Conservation (phyloP, 2,113 vertebrate genomes). For the Aix galericulata region DNA sequence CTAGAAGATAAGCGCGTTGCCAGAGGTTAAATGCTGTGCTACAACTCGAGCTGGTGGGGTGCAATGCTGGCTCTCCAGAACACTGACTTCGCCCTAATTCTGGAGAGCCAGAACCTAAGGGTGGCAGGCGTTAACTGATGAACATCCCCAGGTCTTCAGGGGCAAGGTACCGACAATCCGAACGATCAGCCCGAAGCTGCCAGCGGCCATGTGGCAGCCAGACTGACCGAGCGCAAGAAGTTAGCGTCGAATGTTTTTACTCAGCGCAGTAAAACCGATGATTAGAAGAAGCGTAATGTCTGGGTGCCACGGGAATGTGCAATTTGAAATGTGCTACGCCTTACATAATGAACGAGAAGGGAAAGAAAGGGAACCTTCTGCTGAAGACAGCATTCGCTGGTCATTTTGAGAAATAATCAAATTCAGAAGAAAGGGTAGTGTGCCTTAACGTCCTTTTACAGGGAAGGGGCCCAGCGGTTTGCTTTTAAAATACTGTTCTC, state of each 20-base stretch:
- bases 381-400: neutral
- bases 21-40: neutral
- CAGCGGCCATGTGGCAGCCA: neutral
- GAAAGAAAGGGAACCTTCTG: neutral
- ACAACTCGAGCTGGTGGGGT: neutral
- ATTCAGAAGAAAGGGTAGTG: neutral
- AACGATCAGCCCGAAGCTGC: neutral
- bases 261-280: neutral
- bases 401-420: conserved; percentile 9
- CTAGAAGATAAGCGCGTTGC: neutral
- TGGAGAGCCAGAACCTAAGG: neutral
- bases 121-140: neutral
- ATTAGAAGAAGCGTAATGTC: neutral
- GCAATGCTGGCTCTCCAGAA: neutral
- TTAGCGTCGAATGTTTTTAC: neutral
- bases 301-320: neutral
- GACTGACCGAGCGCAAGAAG: neutral
- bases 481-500: conserved; percentile 36
- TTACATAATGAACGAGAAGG: neutral
- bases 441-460: neutral
- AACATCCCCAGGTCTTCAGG: neutral
- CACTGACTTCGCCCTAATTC: neutral
- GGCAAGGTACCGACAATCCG: neutral
- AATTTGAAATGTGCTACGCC: neutral
- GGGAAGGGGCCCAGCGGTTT: conserved; percentile 35